A percentile compares a stretch with the other conserved stretches of the same genome.
These are phyloP conservation scores for Drosophila anomalata DNA, from an alignment of 2,888 invertebrate genomes.

Conservation along the genomic window DNA sequence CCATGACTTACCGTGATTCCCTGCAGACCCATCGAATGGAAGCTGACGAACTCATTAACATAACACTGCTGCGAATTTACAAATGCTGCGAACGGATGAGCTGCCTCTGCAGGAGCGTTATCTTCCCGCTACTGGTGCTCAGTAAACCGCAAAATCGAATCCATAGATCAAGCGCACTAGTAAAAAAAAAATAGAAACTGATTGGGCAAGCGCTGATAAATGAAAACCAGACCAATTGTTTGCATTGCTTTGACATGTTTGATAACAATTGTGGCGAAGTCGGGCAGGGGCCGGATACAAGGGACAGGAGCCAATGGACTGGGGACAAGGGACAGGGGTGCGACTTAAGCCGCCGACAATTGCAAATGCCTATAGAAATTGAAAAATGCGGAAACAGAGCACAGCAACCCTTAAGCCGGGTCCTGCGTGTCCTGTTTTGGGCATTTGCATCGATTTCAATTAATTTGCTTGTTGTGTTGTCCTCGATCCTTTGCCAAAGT, in stretches of 20 bases:
- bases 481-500: constrained; percentile 41
- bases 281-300: background rate
- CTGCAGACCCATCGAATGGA: constrained; percentile 5
- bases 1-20: constrained; percentile 7
- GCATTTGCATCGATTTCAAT: constrained; percentile 80
- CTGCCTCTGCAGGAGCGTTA: constrained; percentile 63
- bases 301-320: constrained; percentile 1
- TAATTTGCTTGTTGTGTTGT: constrained; percentile 71
- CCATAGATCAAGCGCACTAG: constrained; percentile 67
- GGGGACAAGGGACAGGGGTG: constrained; percentile 21
- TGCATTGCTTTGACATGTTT: constrained; percentile 80
- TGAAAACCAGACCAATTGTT: constrained; percentile 79
- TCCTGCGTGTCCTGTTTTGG: constrained; percentile 30
- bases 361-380: constrained; percentile 76
- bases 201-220: constrained; percentile 73
- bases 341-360: constrained; percentile 78
- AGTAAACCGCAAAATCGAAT: constrained; percentile 77
- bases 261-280: constrained; percentile 70
- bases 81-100: constrained; percentile 23
- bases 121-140: constrained; percentile 59
- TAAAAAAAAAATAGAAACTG: constrained; percentile 37
- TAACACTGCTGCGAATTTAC: background rate
- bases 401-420: constrained; percentile 36
- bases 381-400: constrained; percentile 60
- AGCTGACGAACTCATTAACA: constrained; percentile 4